Conservation (phyloP, 2,888 invertebrate species). For the Polietes domitor region DNA sequence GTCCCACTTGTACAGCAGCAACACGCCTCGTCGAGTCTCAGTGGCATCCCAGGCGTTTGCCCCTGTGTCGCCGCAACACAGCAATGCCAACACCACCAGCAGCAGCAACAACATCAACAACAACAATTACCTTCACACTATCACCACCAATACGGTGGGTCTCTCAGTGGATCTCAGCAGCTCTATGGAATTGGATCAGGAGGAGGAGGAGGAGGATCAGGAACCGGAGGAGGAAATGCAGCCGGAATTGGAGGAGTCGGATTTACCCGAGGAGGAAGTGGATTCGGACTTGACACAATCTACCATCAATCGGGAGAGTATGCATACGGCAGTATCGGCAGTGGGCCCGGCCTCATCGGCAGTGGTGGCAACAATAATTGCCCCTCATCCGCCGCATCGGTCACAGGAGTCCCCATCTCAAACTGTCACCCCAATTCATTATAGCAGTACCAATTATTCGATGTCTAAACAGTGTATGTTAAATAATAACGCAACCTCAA, state of each 20-base stretch:
- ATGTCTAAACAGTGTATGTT: conserved; percentile 81
- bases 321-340: conserved; percentile 72
- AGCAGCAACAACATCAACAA: conserved; percentile 74
- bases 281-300: conserved; percentile 82
- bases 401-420: conserved; percentile 80
- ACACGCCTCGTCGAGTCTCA: conserved; percentile 81
- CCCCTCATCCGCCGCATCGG: conserved; percentile 80
- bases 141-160: conserved; percentile 79
- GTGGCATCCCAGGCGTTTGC: conserved; percentile 81
- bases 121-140: conserved; percentile 70
- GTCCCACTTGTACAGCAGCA: conserved; percentile 81
- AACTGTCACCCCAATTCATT: conserved; percentile 81
- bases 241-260: conserved; percentile 80
- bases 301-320: conserved; percentile 82
- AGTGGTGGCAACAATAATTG: conserved; percentile 75
- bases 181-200: conserved; percentile 81
- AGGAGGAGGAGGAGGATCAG: conserved; percentile 74
- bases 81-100: conserved; percentile 75
- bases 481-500: conserved; percentile 78
- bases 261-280: conserved; percentile 80
- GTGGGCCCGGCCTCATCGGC: conserved; percentile 33
- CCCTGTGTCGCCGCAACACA: conserved; percentile 78
- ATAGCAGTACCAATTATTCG: conserved; percentile 82
- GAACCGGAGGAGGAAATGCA: conserved; percentile 79
- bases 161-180: conserved; percentile 81